Base-by-base conservation (phyloP, 2,113 vertebrate genomes). In the Gallinago undulata region DNA sequence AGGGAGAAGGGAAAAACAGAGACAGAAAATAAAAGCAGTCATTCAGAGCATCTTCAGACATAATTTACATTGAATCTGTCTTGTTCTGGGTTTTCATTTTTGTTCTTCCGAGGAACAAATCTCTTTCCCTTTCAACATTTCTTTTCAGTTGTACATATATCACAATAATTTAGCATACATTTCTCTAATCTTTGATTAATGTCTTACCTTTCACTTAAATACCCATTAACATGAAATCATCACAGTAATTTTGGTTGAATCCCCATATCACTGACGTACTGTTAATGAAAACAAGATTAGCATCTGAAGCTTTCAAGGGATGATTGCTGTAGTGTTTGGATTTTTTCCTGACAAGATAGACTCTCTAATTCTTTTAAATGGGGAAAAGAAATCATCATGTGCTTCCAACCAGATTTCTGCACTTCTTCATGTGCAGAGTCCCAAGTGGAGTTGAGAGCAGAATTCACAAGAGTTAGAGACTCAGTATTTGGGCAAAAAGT, bases 151-250 rank as follows among this genome's bases (percentile, higher is more conserved):
- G 76, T 35, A 96, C 69, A 93, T 89, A 69, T 47, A 97, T 96
- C 88, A 91, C 62, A 96, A 95, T 97, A 91, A 95, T 91, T 96
- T 91, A 91, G 94, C 93, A 94, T 93, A 85, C 12, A 79, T 95
- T 92, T 91, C 50, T 76, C 57, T 87, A 82, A 84, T 93, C 84
- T 93, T 95, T 94, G 55, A 94, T 95, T 93, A 91, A 76, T 76
- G 73, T 31, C 66, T 94, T 91, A 31, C 53, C 45, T 91, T 97
- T 91, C 87, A 43, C 41, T 95, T 90, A 92, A 89, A 92, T 73
- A 57, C 27, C 35, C 21, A 85, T 93, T 89, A 91, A 83, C 84
- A 85, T 70, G 55, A 95, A 95, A 83, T 69, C 50, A 91, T 82
- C 77, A 66, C 74, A 76, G 19, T 66, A 80, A 94, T 96, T 96